A percentile compares a stretch with the other conserved stretches of the same genome.
phyloP scores from a whole-genome alignment of 2,113 vertebrate genomes.

The Micronycteris hirsuta region DNA sequence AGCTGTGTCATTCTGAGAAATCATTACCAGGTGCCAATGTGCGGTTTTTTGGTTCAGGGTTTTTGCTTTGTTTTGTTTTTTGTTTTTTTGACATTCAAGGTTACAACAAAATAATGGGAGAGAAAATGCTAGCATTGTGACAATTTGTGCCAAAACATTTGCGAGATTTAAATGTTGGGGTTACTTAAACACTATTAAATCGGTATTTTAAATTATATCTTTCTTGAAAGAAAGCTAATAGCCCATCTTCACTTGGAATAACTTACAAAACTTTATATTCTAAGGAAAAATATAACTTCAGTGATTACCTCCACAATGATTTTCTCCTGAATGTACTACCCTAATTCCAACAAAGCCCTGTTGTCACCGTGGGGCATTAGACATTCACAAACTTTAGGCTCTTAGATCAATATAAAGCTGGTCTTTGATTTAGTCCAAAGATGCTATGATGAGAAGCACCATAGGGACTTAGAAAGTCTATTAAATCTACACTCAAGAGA shows the following conservation, averaged over 20 bases:
- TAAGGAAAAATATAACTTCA: not conserved
- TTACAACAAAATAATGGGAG: not conserved
- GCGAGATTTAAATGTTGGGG: not conserved
- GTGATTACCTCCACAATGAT: not conserved
- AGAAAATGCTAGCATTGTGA: not conserved
- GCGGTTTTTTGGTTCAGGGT: not conserved
- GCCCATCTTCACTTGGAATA: not conserved
- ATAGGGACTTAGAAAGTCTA: not conserved
- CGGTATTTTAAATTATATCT: not conserved
- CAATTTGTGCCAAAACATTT: not conserved
- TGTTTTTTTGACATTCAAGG: constrained; percentile 19
- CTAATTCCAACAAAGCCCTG: not conserved
- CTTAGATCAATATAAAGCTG: not conserved
- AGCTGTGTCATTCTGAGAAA: constrained; percentile 9
- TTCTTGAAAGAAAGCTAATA: not conserved
- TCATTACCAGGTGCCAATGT: not conserved
- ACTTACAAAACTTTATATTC: constrained; percentile 34
- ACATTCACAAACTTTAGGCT: not conserved
- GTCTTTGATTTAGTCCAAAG: not conserved
- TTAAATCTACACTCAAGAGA: not conserved
- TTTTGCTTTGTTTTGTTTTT: not conserved
- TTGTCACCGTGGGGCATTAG: not conserved
- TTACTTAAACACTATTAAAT: not conserved
- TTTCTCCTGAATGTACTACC: not conserved
- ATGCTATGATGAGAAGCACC: not conserved